Evolutionary conservation across 2,888 invertebrate genomes (phyloP).

Genomic region (Biston stratarius): DNA sequence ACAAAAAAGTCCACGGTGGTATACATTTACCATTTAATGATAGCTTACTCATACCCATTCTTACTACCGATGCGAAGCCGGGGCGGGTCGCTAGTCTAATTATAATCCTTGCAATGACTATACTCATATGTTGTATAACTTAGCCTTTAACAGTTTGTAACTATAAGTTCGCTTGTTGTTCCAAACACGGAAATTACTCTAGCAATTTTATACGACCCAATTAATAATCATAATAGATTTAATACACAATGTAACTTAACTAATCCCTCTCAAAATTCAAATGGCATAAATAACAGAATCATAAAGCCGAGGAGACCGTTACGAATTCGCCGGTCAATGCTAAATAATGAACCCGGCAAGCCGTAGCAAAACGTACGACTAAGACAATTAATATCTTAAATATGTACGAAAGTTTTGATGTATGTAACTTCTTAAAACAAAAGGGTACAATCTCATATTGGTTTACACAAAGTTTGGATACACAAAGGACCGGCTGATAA

Average conservation of each 20-base stretch:
- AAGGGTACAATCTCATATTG: neutral
- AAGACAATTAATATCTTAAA: conserved; percentile 37
- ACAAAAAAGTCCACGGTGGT: too few species aligned
- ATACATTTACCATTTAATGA: too few species aligned
- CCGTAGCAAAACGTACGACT: conserved; percentile 49
- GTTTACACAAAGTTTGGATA: neutral
- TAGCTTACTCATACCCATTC: too few species aligned
- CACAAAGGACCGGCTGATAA: neutral
- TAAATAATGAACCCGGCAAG: conserved; percentile 48
- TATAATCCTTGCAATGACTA: too few species aligned
- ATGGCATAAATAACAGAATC: conserved; percentile 47
- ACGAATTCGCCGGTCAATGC: conserved; percentile 60
- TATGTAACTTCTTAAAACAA: neutral
- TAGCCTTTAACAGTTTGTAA: too few species aligned
- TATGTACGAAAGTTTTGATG: neutral
- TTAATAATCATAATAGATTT: conserved; percentile 24
- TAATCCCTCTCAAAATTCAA: conserved; percentile 50
- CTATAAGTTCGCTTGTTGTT: neutral
- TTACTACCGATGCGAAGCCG: too few species aligned
- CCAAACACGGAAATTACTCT: conserved; percentile 13
- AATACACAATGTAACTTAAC: conserved; percentile 40
- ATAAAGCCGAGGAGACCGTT: conserved; percentile 49
- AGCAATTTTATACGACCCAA: conserved; percentile 20
- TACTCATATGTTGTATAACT: too few species aligned
- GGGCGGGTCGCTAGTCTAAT: too few species aligned